Evolutionary conservation across 30 jellyfish, hydroid and myxozoan genomes (phyloP), one percentile per base, ranked within the genome.

Genomic region (Turritopsis rubra): DNA sequence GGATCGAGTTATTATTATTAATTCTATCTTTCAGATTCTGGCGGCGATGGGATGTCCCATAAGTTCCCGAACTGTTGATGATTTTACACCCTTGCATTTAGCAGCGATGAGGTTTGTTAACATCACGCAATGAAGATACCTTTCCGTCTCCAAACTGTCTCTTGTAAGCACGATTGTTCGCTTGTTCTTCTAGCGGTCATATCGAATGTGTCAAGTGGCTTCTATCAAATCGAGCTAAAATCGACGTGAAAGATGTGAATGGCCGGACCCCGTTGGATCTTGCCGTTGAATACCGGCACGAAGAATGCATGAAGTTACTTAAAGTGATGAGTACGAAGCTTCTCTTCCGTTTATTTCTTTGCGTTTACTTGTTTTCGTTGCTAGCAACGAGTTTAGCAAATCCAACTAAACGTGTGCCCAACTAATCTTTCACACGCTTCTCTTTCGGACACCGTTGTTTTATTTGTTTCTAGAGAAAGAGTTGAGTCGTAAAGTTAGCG

Each of bases 41-140:
- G 92, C 96, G 19, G 99, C 99, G 16, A 93, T 93, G 99, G 99
- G 99, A 1, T 93, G 99, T 75, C 88, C 97, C 16, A 72, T 93
- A 3, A 83, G 93, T 54, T 88, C 95, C 73, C 82, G 83, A 26
- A 83, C 97, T 9, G 99, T 89, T 23, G 99, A 93, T 84, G 95
- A 80, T 53, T 66, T 83, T 52, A 93, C 99, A 16, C 99, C 99
- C 0, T 82, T 93, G 53, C 99, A 93, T 83, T 74, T 85, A 8
- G 97, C 99, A 13, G 88, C 99, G 17, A 93, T 88, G 97, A 93
- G 99, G 99, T 93, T 23, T 20, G 75, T 25, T 7, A 13, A 65
- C 26, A 0, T 65, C 0, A 0, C 28, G 19, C 8, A 66, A 60
- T n/a, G n/a, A n/a, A n/a, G n/a, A n/a, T n/a, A n/a, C n/a, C n/a